phyloP scores from a whole-genome alignment of 2,797 vertebrate genomes.

The Australoheros facetus region DNA sequence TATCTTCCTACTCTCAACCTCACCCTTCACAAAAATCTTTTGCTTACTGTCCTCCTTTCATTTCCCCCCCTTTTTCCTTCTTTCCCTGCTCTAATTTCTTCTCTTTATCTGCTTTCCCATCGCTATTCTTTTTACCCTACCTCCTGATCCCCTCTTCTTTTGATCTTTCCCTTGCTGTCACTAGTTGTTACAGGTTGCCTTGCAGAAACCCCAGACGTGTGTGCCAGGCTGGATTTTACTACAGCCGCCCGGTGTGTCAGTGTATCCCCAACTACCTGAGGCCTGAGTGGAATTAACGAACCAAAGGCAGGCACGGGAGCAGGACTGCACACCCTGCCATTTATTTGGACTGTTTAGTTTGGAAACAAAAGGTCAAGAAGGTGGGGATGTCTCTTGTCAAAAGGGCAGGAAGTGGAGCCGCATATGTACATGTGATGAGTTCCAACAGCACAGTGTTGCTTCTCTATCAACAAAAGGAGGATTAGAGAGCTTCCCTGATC shows the following conservation, averaged over 20 bases:
- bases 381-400: not conserved
- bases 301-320: not conserved
- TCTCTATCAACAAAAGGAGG: conserved; percentile 1
- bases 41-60: not conserved
- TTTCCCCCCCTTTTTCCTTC: not conserved
- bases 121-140: not conserved
- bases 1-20: conserved; percentile 12
- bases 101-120: not conserved
- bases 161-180: conserved; percentile 4
- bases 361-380: not conserved
- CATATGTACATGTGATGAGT: conserved; percentile 32
- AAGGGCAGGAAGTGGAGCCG: conserved; percentile 13
- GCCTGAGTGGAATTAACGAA: conserved; percentile 70
- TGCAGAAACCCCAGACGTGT: conserved; percentile 73
- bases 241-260: conserved; percentile 79
- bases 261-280: conserved; percentile 81
- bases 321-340: not conserved
- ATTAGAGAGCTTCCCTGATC: not conserved
- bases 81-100: not conserved
- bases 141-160: not conserved
- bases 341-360: not conserved
- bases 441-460: conserved; percentile 11
- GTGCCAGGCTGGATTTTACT: conserved; percentile 73
- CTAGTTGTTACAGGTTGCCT: conserved; percentile 79
- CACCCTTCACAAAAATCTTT: conserved; percentile 20